phyloP scores from a whole-genome alignment of 2,888 invertebrate genomes.

The Sesamia inferens region DNA sequence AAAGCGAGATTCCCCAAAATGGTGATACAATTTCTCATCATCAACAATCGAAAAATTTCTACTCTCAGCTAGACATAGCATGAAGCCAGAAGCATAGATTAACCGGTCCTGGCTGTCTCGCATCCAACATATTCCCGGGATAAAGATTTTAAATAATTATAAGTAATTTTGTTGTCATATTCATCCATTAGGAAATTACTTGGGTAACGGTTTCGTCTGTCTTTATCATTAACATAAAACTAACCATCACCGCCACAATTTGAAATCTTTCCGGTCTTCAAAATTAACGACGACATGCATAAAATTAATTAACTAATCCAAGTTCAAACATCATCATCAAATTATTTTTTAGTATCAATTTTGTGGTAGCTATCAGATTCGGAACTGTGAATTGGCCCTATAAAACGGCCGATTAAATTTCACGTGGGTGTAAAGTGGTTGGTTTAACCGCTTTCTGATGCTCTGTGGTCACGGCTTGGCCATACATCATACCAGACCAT shows the following conservation, averaged over 20 bases:
- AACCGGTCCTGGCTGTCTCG: not conserved
- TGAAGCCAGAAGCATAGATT: too few relatives aligned
- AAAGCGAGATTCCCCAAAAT: not conserved
- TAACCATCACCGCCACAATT: slow-evolving; percentile 23
- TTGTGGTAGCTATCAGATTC: slow-evolving; percentile 57
- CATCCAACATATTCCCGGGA: not conserved
- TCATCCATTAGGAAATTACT: slow-evolving; percentile 1
- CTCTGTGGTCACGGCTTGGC: slow-evolving; percentile 47
- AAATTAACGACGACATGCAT: slow-evolving; percentile 49
- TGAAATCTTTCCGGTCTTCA: slow-evolving; percentile 35
- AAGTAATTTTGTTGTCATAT: not conserved
- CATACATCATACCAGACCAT: slow-evolving; percentile 64
- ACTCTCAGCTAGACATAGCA: not conserved
- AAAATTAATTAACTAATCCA: slow-evolving; percentile 56
- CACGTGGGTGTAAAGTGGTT: slow-evolving; percentile 50
- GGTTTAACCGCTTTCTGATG: slow-evolving; percentile 47
- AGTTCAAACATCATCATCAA: slow-evolving; percentile 54
- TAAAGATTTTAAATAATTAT: not conserved
- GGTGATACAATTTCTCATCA: not conserved
- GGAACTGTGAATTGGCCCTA: slow-evolving; percentile 42
- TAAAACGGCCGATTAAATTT: slow-evolving; percentile 56
- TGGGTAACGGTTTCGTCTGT: slow-evolving; percentile 17
- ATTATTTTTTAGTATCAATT: slow-evolving; percentile 59
- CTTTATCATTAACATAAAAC: slow-evolving; percentile 30
- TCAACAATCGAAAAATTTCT: not conserved